Percentiles rank a stretch among this genome's conserved stretches.
phyloP scores from a whole-genome alignment of 2,797 vertebrate species.

The Chaenodraco wilsoni region DNA sequence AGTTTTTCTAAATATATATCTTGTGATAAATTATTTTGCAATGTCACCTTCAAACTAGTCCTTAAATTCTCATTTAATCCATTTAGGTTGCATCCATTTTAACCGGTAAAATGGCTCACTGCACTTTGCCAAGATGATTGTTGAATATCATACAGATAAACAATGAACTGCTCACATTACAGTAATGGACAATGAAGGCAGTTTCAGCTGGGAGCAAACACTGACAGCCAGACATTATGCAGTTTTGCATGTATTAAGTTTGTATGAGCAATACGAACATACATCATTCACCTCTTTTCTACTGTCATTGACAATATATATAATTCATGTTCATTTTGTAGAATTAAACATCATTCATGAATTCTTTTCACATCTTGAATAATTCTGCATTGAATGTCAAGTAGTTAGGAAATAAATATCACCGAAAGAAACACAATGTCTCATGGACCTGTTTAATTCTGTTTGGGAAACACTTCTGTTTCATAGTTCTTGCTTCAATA shows the following conservation, averaged over 20 bases:
- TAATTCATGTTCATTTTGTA: slow-evolving; percentile 37
- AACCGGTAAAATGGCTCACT: not conserved
- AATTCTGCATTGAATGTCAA: slow-evolving; percentile 46
- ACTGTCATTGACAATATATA: slow-evolving; percentile 36
- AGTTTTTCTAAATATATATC: not conserved
- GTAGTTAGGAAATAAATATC: slow-evolving; percentile 34
- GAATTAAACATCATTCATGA: slow-evolving; percentile 42
- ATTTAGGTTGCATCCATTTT: not conserved
- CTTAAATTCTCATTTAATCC: not conserved
- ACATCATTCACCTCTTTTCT: slow-evolving; percentile 32
- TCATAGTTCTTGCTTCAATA: slow-evolving; percentile 75
- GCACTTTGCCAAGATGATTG: slow-evolving; percentile 17
- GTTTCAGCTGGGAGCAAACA: slow-evolving; percentile 15
- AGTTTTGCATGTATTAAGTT: slow-evolving; percentile 36
- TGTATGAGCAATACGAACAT: slow-evolving; percentile 22
- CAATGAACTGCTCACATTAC: slow-evolving; percentile 1
- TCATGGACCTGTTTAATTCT: slow-evolving; percentile 31
- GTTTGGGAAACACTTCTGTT: slow-evolving; percentile 1
- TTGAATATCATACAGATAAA: slow-evolving; percentile 23
- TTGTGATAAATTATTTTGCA: not conserved
- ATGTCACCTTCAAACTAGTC: not conserved
- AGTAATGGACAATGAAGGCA: slow-evolving; percentile 11
- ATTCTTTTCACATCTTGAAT: slow-evolving; percentile 43
- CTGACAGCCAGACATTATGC: slow-evolving; percentile 5
- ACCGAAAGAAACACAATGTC: slow-evolving; percentile 33